These are phyloP conservation scores for Pelosia muscerda DNA, from an alignment of 2,888 invertebrate genomes.

Conservation along the genomic window DNA sequence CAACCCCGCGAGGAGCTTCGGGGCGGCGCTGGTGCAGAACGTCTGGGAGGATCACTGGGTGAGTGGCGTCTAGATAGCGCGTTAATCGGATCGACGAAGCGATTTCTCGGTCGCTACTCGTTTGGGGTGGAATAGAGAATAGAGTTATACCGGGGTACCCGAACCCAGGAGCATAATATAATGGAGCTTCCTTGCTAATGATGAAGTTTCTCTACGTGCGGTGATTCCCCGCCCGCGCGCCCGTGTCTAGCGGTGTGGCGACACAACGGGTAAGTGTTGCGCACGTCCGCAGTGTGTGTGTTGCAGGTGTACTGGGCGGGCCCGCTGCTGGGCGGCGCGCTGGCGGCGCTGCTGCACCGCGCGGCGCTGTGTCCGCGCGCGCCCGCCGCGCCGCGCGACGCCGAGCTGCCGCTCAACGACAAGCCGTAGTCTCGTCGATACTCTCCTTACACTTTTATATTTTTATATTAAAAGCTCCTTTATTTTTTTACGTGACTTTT, in stretches of 20 bases:
- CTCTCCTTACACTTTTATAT: constrained; percentile 1
- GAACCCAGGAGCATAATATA: no score
- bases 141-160: no score
- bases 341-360: constrained; percentile 25
- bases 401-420: constrained; percentile 87
- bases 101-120: no score
- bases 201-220: no score
- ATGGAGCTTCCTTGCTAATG: no score
- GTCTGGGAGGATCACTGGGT: constrained; percentile 90
- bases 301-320: constrained; percentile 71
- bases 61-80: constrained; percentile 55
- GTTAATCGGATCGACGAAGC: no score
- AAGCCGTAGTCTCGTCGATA: constrained; percentile 49
- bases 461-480: not conserved
- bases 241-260: no score
- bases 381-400: constrained; percentile 67
- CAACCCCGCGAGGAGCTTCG: constrained; percentile 91
- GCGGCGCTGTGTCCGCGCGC: constrained; percentile 10
- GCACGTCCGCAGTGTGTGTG: no score
- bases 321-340: constrained; percentile 23
- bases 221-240: no score
- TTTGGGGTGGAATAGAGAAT: no score
- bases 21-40: constrained; percentile 89
- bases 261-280: no score
- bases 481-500: not conserved